These are phyloP conservation scores for Hydrophis major DNA, from an alignment of 2,797 vertebrate genomes.

Conservation along the genomic window DNA sequence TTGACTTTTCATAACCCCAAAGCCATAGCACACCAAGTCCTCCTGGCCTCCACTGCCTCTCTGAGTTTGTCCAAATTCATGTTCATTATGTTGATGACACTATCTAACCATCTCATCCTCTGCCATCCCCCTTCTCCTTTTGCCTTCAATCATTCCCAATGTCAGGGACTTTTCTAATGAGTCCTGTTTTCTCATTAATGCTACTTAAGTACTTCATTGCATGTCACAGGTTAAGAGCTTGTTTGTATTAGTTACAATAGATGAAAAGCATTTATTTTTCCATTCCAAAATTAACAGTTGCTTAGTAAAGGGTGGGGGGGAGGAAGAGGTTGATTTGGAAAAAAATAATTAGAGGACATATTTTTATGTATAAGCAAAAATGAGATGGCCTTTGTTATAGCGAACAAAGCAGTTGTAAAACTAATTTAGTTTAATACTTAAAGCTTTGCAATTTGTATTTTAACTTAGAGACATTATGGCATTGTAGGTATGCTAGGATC, in stretches of 20 bases:
- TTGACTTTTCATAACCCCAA: neutral
- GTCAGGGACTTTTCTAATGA: neutral
- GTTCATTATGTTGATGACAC: neutral
- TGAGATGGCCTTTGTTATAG: neutral
- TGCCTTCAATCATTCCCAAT: neutral
- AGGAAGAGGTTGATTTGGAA: neutral
- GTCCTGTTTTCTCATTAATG: neutral
- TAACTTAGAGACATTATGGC: neutral
- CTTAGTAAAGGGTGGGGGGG: neutral
- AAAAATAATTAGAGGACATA: neutral
- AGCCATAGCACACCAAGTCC: neutral
- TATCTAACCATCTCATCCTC: neutral
- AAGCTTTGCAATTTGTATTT: neutral
- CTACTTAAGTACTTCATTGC: neutral
- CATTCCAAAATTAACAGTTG: neutral
- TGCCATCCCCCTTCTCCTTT: neutral
- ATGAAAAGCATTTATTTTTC: neutral
- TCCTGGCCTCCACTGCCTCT: neutral
- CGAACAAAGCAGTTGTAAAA: neutral
- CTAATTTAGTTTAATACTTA: neutral
- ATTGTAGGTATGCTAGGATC: neutral
- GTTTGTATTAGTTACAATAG: neutral
- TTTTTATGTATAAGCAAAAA: neutral
- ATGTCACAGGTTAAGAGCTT: neutral
- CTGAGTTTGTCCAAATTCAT: neutral